Conservation (phyloP, 2,113 vertebrate genomes). For the Chauna torquata region DNA sequence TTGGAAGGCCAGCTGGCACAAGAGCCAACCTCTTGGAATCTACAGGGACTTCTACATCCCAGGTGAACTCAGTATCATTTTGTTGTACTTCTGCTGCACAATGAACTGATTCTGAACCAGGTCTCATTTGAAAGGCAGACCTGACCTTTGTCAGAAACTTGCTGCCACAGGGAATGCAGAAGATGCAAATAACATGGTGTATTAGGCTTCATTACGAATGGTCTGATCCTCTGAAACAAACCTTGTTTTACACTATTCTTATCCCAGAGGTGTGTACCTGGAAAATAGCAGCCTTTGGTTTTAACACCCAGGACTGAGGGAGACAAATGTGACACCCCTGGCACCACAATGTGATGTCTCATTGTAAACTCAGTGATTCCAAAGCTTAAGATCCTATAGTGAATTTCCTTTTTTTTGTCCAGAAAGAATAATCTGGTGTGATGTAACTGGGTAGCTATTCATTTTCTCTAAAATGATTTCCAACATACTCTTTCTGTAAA, state of each 20-base stretch:
- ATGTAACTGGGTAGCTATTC: not conserved
- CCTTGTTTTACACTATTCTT: not conserved
- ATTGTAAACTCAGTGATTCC: not conserved
- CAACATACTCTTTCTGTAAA: not conserved
- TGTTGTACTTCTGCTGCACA: not conserved
- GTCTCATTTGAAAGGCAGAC: not conserved
- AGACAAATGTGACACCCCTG: not conserved
- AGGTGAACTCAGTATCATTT: fast-evolving
- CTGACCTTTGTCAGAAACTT: not conserved
- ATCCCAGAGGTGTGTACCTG: not conserved
- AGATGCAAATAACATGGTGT: not conserved
- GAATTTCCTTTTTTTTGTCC: not conserved
- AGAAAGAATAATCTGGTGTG: not conserved
- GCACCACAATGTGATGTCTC: not conserved
- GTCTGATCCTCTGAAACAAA: not conserved
- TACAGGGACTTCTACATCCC: not conserved
- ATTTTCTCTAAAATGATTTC: not conserved
- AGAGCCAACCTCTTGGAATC: not conserved
- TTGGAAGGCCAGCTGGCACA: not conserved
- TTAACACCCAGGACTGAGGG: not conserved
- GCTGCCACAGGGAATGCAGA: not conserved
- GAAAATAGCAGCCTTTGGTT: not conserved
- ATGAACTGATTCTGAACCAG: not conserved
- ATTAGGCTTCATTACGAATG: not conserved
- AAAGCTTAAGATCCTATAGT: not conserved